Conservation (phyloP, 1,140 invertebrate species). For the Ptiloglossa arizonensis region DNA sequence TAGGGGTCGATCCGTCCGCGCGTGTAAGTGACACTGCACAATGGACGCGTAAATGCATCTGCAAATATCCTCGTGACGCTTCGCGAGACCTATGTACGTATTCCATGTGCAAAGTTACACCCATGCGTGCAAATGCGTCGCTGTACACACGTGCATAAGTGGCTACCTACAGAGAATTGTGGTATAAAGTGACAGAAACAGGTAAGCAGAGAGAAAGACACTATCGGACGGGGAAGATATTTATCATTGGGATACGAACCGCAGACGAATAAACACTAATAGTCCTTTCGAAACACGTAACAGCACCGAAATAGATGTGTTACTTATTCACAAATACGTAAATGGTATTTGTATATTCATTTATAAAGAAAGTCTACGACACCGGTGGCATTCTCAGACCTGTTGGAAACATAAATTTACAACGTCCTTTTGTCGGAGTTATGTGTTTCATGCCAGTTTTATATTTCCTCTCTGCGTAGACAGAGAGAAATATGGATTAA, state of each 20-base stretch:
- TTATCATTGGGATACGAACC: conserved; percentile 7
- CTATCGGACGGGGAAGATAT: not conserved
- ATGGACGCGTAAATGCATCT: conserved; percentile 33
- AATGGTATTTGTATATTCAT: too few species aligned
- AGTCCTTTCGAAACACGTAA: too few species aligned
- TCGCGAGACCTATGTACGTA: not conserved
- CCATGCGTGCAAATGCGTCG: not conserved
- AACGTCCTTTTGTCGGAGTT: too few species aligned
- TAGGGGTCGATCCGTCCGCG: not conserved
- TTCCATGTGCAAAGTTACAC: conserved; percentile 10
- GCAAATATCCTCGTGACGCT: conserved; percentile 19
- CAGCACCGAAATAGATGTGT: not conserved
- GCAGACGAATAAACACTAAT: conserved; percentile 12
- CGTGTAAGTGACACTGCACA: conserved; percentile 11
- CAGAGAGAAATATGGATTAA: too few species aligned
- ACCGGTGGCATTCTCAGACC: too few species aligned
- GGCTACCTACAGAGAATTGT: not conserved
- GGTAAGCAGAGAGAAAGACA: conserved; percentile 10
- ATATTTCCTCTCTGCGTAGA: too few species aligned
- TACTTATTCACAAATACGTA: too few species aligned
- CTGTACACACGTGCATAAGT: not conserved
- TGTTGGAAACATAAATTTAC: too few species aligned
- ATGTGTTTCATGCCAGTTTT: too few species aligned
- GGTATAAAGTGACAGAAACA: conserved; percentile 2
- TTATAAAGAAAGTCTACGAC: too few species aligned